A percentile compares a stretch with the other conserved stretches of the same genome.
Conservation (phyloP, 2,113 vertebrate genomes). For the Helogale parvula region DNA sequence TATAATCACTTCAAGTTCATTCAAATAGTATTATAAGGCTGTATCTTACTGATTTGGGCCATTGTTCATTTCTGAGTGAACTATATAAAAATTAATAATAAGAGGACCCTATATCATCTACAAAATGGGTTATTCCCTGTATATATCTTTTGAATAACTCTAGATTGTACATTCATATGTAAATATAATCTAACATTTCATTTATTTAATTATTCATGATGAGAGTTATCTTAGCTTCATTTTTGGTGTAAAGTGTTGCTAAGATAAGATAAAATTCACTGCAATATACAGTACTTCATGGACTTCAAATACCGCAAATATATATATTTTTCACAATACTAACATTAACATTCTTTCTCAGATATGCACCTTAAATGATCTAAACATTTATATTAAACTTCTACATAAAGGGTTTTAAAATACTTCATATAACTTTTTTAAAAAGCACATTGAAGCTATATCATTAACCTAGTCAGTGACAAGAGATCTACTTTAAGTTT, state of each 20-base stretch:
- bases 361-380: neutral
- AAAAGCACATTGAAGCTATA: neutral
- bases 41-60: neutral
- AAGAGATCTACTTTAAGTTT: slow-evolving; percentile 43
- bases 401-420: slow-evolving; percentile 1
- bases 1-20: neutral
- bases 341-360: neutral
- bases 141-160: neutral
- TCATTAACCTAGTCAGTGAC: slow-evolving; percentile 51
- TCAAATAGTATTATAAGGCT: neutral
- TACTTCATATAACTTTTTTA: neutral
- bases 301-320: neutral
- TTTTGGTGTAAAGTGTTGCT: neutral
- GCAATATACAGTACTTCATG: neutral
- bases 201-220: neutral
- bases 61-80: neutral
- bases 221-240: neutral
- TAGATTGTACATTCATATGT: neutral
- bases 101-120: neutral
- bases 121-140: neutral
- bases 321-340: neutral
- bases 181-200: neutral
- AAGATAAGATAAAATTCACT: neutral
- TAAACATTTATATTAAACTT: slow-evolving; percentile 2
- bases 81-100: neutral